These are phyloP conservation scores for Chionodraco myersi DNA, from an alignment of 2,113 vertebrate genomes.

Conservation along the genomic window DNA sequence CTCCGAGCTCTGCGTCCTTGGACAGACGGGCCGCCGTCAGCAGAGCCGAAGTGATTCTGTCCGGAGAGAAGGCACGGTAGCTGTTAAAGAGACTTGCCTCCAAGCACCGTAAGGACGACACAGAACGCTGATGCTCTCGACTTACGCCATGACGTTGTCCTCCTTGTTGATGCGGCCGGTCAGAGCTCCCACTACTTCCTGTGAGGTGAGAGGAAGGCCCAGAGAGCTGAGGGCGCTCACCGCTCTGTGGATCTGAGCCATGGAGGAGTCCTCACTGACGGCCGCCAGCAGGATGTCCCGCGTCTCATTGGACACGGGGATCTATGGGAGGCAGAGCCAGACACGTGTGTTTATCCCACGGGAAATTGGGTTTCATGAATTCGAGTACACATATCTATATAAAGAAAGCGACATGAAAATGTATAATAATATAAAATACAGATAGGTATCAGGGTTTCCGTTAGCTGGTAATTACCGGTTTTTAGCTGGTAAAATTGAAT, in stretches of 20 bases:
- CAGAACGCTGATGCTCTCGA: background rate
- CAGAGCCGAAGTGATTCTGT: constrained; percentile 92
- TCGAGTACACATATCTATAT: too few species aligned
- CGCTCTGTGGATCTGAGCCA: constrained; percentile 92
- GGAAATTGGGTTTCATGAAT: too few species aligned
- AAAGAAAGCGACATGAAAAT: too few species aligned
- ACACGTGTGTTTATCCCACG: too few species aligned
- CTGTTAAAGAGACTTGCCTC: background rate
- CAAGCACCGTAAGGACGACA: background rate
- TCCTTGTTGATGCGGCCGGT: constrained; percentile 93
- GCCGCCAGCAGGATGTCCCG: constrained; percentile 93
- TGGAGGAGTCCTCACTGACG: constrained; percentile 93
- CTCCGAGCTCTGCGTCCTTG: constrained; percentile 92
- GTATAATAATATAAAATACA: too few species aligned
- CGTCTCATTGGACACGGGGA: constrained; percentile 94
- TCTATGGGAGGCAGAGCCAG: constrained; percentile 74
- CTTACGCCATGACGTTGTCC: constrained; percentile 94
- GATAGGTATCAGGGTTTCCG: too few species aligned
- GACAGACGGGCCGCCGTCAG: constrained; percentile 93
- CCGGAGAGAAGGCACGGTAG: constrained; percentile 15
- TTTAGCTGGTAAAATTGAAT: too few species aligned
- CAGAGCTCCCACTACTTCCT: constrained; percentile 91
- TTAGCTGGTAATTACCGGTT: too few species aligned
- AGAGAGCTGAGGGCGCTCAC: constrained; percentile 91
- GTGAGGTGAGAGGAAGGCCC: constrained; percentile 93